These are phyloP conservation scores for Elymnias hypermnestra DNA, from an alignment of 1,140 invertebrate genomes.

Conservation along the genomic window DNA sequence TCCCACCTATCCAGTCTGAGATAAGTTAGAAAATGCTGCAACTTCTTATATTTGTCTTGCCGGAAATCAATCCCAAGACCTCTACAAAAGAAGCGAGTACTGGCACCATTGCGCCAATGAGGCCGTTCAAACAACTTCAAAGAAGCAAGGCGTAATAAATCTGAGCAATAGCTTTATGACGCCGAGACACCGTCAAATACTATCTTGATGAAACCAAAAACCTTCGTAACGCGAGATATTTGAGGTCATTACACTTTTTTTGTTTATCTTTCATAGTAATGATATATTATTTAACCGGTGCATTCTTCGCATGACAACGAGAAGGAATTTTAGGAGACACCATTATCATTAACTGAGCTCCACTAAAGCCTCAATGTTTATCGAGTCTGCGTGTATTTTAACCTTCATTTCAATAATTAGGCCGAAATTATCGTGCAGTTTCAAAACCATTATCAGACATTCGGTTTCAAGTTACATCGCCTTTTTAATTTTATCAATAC, in stretches of 20 bases:
- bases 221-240: slow-evolving; percentile 27
- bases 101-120: too few relatives aligned
- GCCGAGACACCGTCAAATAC: slow-evolving; percentile 19
- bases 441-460: slow-evolving; percentile 16
- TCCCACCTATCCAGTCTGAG: too few relatives aligned
- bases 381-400: slow-evolving; percentile 17
- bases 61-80: too few relatives aligned
- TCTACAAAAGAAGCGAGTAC: too few relatives aligned
- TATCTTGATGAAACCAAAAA: slow-evolving; percentile 28
- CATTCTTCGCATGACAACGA: slow-evolving; percentile 53
- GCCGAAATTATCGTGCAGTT: slow-evolving; percentile 14
- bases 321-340: slow-evolving; percentile 35
- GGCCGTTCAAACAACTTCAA: too few relatives aligned
- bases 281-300: slow-evolving; percentile 58
- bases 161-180: slow-evolving; percentile 18
- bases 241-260: slow-evolving; percentile 44
- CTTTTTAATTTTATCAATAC: slow-evolving; percentile 3
- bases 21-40: too few relatives aligned
- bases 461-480: slow-evolving; percentile 2
- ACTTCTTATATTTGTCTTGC: too few relatives aligned
- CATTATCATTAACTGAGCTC: slow-evolving; percentile 50
- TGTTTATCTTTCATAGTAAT: slow-evolving; percentile 49
- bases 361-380: slow-evolving; percentile 18
- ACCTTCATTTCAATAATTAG: slow-evolving; percentile 30
- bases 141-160: slow-evolving; percentile 16